These are phyloP conservation scores for Trichogramma pretiosum DNA, from an alignment of 1,140 invertebrate genomes.

Conservation along the genomic window DNA sequence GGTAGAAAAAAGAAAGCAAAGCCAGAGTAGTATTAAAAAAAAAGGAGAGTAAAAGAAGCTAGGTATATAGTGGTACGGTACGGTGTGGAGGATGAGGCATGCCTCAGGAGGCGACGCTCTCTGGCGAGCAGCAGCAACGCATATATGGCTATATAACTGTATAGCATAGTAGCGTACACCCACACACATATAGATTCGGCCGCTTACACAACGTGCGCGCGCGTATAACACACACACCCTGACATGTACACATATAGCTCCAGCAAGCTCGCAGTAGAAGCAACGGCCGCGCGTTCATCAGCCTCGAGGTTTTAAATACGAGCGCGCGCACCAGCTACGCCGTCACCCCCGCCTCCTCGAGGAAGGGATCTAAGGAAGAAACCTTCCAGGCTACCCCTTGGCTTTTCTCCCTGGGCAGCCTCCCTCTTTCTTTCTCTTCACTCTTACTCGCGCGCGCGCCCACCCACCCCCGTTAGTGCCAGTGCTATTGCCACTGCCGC, in stretches of 20 bases:
- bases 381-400: too few relatives aligned
- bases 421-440: neutral
- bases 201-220: conserved; percentile 6
- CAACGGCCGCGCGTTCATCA: conserved; percentile 45
- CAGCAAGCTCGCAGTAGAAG: conserved; percentile 37
- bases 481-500: too few relatives aligned
- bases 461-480: neutral
- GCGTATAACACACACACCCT: neutral
- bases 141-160: too few relatives aligned
- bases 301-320: conserved; percentile 43
- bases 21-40: too few relatives aligned
- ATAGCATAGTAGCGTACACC: neutral
- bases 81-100: conserved; percentile 4
- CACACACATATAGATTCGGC: neutral
- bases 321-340: conserved; percentile 40
- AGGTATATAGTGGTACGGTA: neutral
- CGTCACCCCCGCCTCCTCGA: conserved; percentile 21
- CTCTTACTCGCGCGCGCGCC: too few relatives aligned
- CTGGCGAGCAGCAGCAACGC: too few relatives aligned
- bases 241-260: neutral
- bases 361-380: conserved; percentile 15
- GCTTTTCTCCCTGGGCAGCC: neutral
- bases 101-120: conserved; percentile 5
- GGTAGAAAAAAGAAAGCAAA: neutral
- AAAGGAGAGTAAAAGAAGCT: conserved; percentile 13